phyloP scores from a whole-genome alignment of 2,113 vertebrate species.

The Hemiprocne comata region DNA sequence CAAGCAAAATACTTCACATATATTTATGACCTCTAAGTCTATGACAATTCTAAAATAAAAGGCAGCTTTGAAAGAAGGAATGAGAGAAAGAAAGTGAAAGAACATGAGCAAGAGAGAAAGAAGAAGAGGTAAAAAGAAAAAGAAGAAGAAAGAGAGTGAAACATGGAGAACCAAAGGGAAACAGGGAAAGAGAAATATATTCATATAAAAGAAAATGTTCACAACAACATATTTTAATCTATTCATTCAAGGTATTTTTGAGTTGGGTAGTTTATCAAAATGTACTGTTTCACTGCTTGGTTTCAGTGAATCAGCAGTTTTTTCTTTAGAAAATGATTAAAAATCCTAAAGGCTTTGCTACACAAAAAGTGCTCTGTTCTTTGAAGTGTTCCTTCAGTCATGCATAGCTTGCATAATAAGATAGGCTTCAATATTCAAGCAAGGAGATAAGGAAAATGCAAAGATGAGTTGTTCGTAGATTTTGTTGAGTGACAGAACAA shows the following conservation, averaged over 20 bases:
- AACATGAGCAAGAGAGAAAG: neutral
- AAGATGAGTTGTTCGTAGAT: neutral
- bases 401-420: neutral
- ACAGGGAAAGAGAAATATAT: neutral
- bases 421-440: neutral
- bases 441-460: neutral
- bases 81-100: neutral
- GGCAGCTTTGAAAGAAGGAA: neutral
- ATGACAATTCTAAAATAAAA: neutral
- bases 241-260: neutral
- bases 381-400: neutral
- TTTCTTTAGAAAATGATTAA: neutral
- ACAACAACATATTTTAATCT: neutral
- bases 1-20: neutral
- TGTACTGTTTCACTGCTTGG: neutral
- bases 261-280: neutral
- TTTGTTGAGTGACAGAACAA: neutral
- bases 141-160: neutral
- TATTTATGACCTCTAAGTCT: neutral
- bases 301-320: neutral
- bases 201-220: neutral
- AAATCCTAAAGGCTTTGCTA: neutral
- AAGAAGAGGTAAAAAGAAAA: neutral
- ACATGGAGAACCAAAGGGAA: neutral
- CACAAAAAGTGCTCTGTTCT: neutral